phyloP scores from a whole-genome alignment of 2,888 invertebrate genomes.

The Cosmia pyralina region DNA sequence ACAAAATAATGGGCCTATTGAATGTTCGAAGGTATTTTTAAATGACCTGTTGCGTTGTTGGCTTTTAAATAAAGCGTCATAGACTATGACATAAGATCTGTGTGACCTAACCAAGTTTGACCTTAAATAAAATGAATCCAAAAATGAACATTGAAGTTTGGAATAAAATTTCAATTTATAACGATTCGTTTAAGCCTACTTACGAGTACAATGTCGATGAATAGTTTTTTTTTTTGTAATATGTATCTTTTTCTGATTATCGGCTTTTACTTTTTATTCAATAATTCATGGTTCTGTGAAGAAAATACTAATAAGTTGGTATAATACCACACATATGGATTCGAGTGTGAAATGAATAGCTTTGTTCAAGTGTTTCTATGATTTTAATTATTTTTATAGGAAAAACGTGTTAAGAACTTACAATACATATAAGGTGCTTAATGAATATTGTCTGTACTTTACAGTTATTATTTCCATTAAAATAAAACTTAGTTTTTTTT shows the following conservation, averaged over 20 bases:
- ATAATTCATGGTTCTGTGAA: constrained; percentile 17
- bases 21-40: constrained; percentile 17
- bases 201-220: constrained; percentile 14
- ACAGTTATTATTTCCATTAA: neutral
- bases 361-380: neutral
- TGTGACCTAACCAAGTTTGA: constrained; percentile 6
- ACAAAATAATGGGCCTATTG: constrained; percentile 17
- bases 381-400: constrained; percentile 13
- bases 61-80: constrained; percentile 8
- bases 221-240: constrained; percentile 23
- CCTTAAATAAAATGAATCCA: constrained; percentile 27
- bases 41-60: constrained; percentile 33
- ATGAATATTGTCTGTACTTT: no score
- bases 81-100: constrained; percentile 9
- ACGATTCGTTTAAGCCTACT: constrained; percentile 5
- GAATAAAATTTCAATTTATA: constrained; percentile 22
- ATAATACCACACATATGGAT: neutral
- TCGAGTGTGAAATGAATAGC: constrained; percentile 29
- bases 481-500: neutral
- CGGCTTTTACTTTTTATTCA: neutral
- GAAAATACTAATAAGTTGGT: neutral
- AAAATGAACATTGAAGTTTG: constrained; percentile 12
- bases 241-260: constrained; percentile 3
- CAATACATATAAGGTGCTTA: neutral
- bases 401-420: neutral